Evolutionary conservation across 2,113 vertebrate species (phyloP).

Genomic region (Glaucidium brasilianum): DNA sequence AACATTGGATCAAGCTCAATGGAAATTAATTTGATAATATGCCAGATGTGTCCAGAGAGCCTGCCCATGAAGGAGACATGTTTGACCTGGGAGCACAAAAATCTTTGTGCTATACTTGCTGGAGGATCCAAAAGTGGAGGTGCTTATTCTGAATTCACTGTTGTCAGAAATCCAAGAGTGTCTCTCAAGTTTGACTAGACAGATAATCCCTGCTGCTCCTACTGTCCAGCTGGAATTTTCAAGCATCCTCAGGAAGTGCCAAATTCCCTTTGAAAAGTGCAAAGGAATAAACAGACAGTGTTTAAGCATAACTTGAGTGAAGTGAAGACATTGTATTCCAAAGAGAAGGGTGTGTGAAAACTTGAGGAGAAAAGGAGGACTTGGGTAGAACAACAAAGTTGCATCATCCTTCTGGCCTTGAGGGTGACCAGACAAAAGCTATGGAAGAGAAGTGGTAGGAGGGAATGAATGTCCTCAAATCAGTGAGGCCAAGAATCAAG

Average conservation of each 20-base stretch:
- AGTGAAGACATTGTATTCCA: neutral
- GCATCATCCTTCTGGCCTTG: neutral
- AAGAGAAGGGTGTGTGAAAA: neutral
- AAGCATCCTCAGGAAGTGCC: neutral
- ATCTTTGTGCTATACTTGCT: neutral
- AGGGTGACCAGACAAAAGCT: neutral
- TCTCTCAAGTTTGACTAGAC: neutral
- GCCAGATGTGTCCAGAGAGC: constrained; percentile 46
- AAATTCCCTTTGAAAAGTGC: neutral
- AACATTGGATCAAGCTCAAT: constrained; percentile 36
- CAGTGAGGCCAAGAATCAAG: neutral
- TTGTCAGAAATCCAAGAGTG: neutral
- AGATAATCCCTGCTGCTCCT: neutral
- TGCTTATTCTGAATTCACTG: neutral
- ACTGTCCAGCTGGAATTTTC: neutral
- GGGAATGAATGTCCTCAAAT: neutral
- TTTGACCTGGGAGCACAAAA: constrained; percentile 27
- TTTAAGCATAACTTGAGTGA: neutral
- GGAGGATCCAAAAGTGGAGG: neutral
- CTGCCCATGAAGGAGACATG: constrained; percentile 8
- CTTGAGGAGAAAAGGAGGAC: neutral
- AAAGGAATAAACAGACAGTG: neutral
- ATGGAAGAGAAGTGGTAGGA: neutral
- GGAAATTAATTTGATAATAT: constrained; percentile 41
- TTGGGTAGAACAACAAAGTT: neutral